Base-by-base conservation (phyloP, 2,113 vertebrate genomes). In the Gasterosteus nipponicus region DNA sequence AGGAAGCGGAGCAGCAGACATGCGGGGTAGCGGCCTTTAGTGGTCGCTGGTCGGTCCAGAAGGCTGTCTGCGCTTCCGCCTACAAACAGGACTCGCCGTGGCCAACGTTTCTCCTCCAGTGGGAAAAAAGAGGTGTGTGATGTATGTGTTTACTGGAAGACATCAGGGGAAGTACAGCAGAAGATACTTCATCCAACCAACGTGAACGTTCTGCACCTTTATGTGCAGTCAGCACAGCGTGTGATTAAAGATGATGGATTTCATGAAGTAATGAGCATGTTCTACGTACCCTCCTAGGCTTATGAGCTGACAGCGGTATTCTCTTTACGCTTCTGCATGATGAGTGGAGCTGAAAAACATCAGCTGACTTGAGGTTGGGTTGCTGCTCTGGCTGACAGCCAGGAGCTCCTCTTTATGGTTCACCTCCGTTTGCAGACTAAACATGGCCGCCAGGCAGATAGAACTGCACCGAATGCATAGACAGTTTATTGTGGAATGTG, bases 401-500 rank as follows among this genome's bases (percentile, higher is more conserved):
- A 79, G 56, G 26, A 22, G 38, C 54, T 69, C 47, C 72, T 70
- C 68, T 87, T 68, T 66, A 76, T 51, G 69, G 60, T 81, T 87
- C 65, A 78, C 61, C 59, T 69, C 7, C 1, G 2, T 59, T 70
- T 81, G 61, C 69, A 88, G 85, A 84, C 87, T 78, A 78, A 88
- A 86, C 76, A 88, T 64, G 65, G 54, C 44, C 62, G 15, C 64
- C 67, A 19, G 64, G 12, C 49, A 66, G 46, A 73, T 54, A 78
- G 60, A 86, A 71, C 46, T 63, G 53, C 59, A 75, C 15, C 68
- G 31, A 69, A 31, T 54, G 58, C 78, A 62, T 33, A 72, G 33
- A 68, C 33, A 61, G 60, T 73, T 78, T 78, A 84, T 53, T 77
- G 66, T 77, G 76, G 83, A 77, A 86, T 89, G 76, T 66, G 75